A percentile compares a stretch with the other conserved stretches of the same genome.
Conservation (phyloP, 2,113 vertebrate species). For the Ochotona princeps region DNA sequence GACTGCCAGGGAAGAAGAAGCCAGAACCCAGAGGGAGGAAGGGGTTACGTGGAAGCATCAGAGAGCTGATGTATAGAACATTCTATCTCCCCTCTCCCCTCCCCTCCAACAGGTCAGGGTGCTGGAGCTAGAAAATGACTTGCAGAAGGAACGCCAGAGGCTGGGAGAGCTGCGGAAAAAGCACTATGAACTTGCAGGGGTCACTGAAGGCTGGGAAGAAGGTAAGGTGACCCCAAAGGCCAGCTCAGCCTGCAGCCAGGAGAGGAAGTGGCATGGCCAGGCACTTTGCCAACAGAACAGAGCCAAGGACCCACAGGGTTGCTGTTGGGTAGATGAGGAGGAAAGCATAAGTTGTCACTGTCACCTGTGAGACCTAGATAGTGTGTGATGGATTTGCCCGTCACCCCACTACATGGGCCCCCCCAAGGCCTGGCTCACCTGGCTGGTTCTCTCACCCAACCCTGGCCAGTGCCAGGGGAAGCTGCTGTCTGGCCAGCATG, state of each 20-base stretch:
- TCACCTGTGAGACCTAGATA: background rate
- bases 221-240: slow-evolving; percentile 78
- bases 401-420: no score
- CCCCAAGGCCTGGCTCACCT: no score
- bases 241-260: accelerated
- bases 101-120: slow-evolving; percentile 90
- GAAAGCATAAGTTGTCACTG: background rate
- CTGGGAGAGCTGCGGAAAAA: slow-evolving; percentile 97
- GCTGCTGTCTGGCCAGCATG: background rate
- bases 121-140: slow-evolving; percentile 94
- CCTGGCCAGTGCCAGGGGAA: no score
- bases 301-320: no score
- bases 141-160: slow-evolving; percentile 96
- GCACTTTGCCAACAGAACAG: accelerated
- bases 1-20: background rate
- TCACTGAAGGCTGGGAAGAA: slow-evolving; percentile 95
- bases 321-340: background rate
- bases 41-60: no score
- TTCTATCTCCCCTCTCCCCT: no score
- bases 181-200: slow-evolving; percentile 96
- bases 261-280: background rate
- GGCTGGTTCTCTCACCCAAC: no score
- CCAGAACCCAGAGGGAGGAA: no score
- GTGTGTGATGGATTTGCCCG: no score
- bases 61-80: no score